These are phyloP conservation scores for Nothoprocta perdicaria DNA, from an alignment of 2,113 vertebrate genomes.

Conservation along the genomic window DNA sequence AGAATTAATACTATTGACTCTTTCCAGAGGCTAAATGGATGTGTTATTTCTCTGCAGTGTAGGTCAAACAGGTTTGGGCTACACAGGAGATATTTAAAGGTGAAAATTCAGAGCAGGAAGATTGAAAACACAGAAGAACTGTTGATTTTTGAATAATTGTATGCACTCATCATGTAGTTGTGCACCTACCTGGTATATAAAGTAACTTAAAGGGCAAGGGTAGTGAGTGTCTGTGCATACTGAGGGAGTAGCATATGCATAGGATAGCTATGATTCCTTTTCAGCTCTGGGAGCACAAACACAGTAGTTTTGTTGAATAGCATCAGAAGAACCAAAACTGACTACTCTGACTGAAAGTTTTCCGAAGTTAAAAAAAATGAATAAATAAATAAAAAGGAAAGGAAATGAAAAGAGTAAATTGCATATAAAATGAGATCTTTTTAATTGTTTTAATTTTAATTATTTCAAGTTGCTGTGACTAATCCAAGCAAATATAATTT, in stretches of 20 bases:
- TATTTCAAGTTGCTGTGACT: background rate
- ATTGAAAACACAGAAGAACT: background rate
- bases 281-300: background rate
- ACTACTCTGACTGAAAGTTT: background rate
- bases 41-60: background rate
- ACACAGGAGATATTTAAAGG: background rate
- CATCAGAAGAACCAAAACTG: background rate
- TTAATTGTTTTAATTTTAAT: background rate
- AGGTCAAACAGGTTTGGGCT: background rate
- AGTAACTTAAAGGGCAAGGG: background rate
- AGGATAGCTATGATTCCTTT: background rate
- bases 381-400: too few relatives aligned
- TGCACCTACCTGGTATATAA: background rate
- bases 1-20: background rate
- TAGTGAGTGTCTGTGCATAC: background rate
- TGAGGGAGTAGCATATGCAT: background rate
- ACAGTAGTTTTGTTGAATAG: background rate
- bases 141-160: background rate
- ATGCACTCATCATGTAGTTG: rapidly evolving
- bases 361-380: background rate
- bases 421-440: rapidly evolving
- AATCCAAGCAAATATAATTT: background rate
- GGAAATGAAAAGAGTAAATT: background rate
- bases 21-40: background rate
- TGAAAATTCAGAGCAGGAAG: background rate